Evolutionary conservation across 2,113 vertebrate genomes (phyloP), one percentile per base, ranked within the genome.

Genomic region (Fukomys damarensis): DNA sequence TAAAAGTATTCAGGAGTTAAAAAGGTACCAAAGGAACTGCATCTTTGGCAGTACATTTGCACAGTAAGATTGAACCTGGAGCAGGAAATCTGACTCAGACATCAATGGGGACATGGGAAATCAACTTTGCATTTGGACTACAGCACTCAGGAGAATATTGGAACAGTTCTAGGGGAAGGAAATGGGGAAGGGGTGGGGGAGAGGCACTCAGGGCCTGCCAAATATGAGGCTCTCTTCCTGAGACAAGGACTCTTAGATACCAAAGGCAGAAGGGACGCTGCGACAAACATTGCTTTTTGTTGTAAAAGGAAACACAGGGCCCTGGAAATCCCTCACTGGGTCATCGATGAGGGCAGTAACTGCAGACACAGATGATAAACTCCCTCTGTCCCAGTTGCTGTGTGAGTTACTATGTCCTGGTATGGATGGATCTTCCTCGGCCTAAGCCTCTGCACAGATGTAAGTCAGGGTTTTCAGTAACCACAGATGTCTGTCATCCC

Each of bases 1-100:
- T 2, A 5, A 43, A 30, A 5, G 1, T 0, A 1, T 6, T 16
- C 24, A 14, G 9, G n/a, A 49, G 52, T 4, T 20, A 41, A 38
- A 56, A 46, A 22, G 59, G 30, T 2, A 12, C 54, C 43, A 9
- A 3, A 5, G 49, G 16, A 19, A 52, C 52, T 5, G 1, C 0
- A 3, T 3, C 2, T 6, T 49, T 32, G 59, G 66, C 81, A n/a
- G 26, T 43, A 61, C 17, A 4, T 32, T 68, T 35, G 24, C 14
- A 41, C 54, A n/a, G 66, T 46, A 49, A 76, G 76, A 56, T 63
- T 16, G 59, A 46, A 46, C 41, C 58, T 66, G 82, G 82, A 32
- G 38, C 30, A 19, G 20, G 52, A 93, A 30, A 74, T 46, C 22
- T 43, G 17, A 54, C 17, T 92, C 28, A 13, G 80, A 11, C n/a